phyloP scores from a whole-genome alignment of 2,888 invertebrate species.

The Cancer borealis region DNA sequence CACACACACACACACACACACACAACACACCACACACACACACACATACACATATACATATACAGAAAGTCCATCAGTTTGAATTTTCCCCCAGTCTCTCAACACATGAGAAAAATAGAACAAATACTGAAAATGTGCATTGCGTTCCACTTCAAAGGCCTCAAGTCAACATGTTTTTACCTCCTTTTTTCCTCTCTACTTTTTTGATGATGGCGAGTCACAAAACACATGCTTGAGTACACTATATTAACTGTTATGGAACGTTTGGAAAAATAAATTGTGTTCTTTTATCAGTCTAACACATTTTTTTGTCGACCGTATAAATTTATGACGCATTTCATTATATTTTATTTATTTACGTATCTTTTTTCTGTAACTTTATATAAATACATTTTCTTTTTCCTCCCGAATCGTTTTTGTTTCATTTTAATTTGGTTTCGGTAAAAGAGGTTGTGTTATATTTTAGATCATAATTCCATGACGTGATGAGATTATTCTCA shows the following conservation, averaged over 20 bases:
- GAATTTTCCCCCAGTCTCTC: neutral
- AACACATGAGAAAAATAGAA: neutral
- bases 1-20: slow-evolving; percentile 20
- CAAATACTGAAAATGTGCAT: neutral
- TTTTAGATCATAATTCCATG: neutral
- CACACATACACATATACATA: neutral
- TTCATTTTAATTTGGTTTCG: neutral
- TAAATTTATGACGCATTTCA: neutral
- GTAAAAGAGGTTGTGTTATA: neutral
- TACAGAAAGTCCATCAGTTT: neutral
- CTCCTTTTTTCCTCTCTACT: neutral
- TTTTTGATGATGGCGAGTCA: neutral
- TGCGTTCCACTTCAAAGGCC: neutral
- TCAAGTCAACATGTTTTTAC: neutral
- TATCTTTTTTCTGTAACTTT: too few species aligned
- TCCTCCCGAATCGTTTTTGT: too few species aligned
- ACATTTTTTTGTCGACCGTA: neutral
- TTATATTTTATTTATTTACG: neutral
- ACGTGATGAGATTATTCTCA: neutral
- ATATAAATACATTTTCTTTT: too few species aligned
- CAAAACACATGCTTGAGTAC: neutral
- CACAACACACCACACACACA: slow-evolving; percentile 20
- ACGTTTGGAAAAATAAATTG: neutral
- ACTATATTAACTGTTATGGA: neutral
- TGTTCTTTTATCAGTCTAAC: neutral